These are phyloP conservation scores for Agapornis roseicollis DNA, from an alignment of 2,113 vertebrate genomes.

Conservation along the genomic window DNA sequence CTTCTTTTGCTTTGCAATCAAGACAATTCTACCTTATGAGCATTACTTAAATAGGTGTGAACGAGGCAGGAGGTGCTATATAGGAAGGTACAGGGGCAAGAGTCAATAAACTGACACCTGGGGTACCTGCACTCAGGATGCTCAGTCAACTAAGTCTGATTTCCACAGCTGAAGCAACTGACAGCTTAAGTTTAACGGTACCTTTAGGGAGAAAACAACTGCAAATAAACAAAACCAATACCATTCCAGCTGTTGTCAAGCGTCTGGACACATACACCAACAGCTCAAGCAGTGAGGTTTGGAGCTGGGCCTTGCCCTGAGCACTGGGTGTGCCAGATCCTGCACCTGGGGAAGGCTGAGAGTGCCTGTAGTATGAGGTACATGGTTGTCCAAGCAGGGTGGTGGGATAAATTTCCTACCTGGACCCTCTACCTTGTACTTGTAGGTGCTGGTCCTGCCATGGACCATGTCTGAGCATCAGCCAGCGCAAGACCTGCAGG, in stretches of 20 bases:
- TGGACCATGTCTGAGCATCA: rapidly evolving
- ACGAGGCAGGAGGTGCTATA: background rate
- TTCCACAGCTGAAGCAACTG: background rate
- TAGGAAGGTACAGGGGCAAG: background rate
- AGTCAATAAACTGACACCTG: background rate
- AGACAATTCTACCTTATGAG: background rate
- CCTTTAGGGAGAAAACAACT: background rate
- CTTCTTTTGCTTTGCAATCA: background rate
- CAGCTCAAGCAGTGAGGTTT: background rate
- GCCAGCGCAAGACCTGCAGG: background rate
- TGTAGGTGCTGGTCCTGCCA: rapidly evolving
- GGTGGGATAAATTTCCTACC: background rate
- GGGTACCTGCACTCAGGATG: background rate
- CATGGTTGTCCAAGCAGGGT: rapidly evolving
- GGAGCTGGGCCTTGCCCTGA: background rate
- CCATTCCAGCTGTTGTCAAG: background rate
- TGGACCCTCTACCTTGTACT: background rate
- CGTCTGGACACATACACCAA: background rate
- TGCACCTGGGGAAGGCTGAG: background rate
- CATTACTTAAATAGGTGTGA: background rate
- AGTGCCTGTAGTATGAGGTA: rapidly evolving
- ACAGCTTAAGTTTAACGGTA: background rate
- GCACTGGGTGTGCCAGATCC: background rate
- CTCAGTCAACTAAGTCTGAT: background rate
- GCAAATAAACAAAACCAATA: background rate